phyloP scores from a whole-genome alignment of 1,140 invertebrate species.

The Rhyzopertha dominica region DNA sequence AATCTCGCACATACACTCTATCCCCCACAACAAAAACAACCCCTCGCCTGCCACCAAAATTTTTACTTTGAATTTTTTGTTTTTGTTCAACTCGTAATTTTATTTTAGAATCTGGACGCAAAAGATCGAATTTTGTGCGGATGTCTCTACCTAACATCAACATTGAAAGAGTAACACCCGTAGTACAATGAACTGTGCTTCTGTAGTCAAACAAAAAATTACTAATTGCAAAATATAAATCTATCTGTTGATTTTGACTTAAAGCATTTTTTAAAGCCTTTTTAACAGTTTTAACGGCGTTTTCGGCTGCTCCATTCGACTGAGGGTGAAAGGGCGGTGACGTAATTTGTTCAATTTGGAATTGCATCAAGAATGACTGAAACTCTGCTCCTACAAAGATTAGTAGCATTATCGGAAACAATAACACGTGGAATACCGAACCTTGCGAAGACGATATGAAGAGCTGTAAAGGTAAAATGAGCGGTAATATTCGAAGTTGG shows the following conservation, averaged over 20 bases:
- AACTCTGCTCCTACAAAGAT: constrained; percentile 34
- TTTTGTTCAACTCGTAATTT: not conserved
- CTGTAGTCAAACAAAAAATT: constrained; percentile 29
- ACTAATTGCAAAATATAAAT: constrained; percentile 5
- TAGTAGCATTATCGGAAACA: constrained; percentile 38
- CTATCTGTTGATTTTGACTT: constrained; percentile 5
- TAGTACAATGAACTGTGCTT: constrained; percentile 24
- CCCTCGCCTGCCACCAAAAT: constrained; percentile 1
- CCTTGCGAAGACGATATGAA: constrained; percentile 9
- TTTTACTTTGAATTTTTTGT: constrained; percentile 4
- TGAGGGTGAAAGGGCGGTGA: constrained; percentile 38
- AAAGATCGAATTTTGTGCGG: constrained; percentile 20
- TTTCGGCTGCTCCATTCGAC: constrained; percentile 43
- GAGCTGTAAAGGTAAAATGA: not conserved
- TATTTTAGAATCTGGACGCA: constrained; percentile 1
- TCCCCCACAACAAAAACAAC: constrained; percentile 3
- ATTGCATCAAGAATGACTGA: constrained; percentile 30
- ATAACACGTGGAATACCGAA: constrained; percentile 39
- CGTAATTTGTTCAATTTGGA: constrained; percentile 35
- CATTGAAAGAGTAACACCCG: constrained; percentile 18
- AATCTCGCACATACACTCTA: constrained; percentile 10
- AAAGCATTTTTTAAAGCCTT: constrained; percentile 34
- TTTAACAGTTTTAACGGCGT: constrained; percentile 44
- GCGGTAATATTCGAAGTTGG: constrained; percentile 6
- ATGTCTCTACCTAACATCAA: constrained; percentile 25